These are phyloP conservation scores for Varecia variegata DNA, from an alignment of 2,797 vertebrate genomes.

Conservation along the genomic window DNA sequence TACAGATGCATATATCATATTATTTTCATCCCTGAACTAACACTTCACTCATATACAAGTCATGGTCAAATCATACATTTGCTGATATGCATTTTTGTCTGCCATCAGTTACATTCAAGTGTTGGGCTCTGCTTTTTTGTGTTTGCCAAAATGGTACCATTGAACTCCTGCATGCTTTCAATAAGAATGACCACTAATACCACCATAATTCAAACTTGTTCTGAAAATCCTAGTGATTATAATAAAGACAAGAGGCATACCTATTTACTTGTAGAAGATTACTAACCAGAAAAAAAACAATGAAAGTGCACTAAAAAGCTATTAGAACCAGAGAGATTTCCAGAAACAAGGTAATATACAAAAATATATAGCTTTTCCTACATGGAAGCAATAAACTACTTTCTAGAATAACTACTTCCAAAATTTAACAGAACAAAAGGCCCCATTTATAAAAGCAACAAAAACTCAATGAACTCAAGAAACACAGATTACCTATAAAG, in stretches of 20 bases:
- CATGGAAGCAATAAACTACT: slow-evolving; percentile 8
- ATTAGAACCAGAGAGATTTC: background rate
- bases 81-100: slow-evolving; percentile 32
- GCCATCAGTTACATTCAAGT: background rate
- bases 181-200: slow-evolving; percentile 16
- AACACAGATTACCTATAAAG: slow-evolving; percentile 14
- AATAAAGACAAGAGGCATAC: background rate
- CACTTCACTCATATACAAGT: background rate
- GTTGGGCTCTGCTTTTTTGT: background rate
- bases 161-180: background rate
- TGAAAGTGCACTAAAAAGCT: background rate
- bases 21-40: background rate
- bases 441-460: slow-evolving; percentile 38
- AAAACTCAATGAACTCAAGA: slow-evolving; percentile 36
- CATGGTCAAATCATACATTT: background rate
- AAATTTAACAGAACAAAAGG: slow-evolving; percentile 43
- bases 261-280: background rate
- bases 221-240: slow-evolving; percentile 8
- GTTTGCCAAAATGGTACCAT: slow-evolving; percentile 22
- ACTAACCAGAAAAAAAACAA: slow-evolving; percentile 7
- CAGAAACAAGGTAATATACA: slow-evolving; percentile 32
- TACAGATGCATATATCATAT: background rate
- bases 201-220: slow-evolving; percentile 35
- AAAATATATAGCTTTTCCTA: background rate
- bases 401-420: slow-evolving; percentile 25